Evolutionary conservation across 2,888 invertebrate species (phyloP), one percentile per base, ranked within the genome.

Genomic region (Noctua fimbriata): DNA sequence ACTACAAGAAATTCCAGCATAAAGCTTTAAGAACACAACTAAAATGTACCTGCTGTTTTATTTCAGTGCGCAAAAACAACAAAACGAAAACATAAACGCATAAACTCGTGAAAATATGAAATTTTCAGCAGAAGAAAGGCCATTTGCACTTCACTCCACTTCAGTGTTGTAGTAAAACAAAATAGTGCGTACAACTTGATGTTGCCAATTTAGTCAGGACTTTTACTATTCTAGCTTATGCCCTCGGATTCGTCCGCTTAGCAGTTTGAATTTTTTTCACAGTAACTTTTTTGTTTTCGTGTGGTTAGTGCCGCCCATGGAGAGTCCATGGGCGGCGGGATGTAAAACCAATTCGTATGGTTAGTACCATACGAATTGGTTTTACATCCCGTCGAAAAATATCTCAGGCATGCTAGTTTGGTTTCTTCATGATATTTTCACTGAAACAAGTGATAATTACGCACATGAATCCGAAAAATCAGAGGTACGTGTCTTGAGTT

Each of bases 131-230:
- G 58, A 67, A 49, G n/a, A 14, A 47, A 67, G 67, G 73, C 80
- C 60, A 73, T 88, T 85, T 72, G 36, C 87, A 84, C 79, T 79
- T 74, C 78, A 71, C 73, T 78, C 66, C 69, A 24, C 69, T 76
- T 78, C 78, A 81, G 77, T 81, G 55, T 60, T 52, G 82, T 84
- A 85, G 78, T 89, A 89, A 88, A 89, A 87, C 79, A 81, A 84
- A 88, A 89, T 88, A 88, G 87, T 88, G 84, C 81, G 84, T 88
- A 78, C 72, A 73, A 76, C 60, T 84, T 81, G 76, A 76, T 71
- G 76, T 55, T 73, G 65, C 75, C 83, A 89, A 84, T 83, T 86
- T 81, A 67, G 49, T 47, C 65, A 65, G 66, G 67, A 78, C 60
- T 73, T 24, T 66, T 76, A 36, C 9, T 63, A 9, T 32, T 18